A percentile compares a stretch with the other conserved stretches of the same genome.
Evolutionary conservation across 2,797 vertebrate genomes (phyloP).

Genomic region (Scleropages formosus): DNA sequence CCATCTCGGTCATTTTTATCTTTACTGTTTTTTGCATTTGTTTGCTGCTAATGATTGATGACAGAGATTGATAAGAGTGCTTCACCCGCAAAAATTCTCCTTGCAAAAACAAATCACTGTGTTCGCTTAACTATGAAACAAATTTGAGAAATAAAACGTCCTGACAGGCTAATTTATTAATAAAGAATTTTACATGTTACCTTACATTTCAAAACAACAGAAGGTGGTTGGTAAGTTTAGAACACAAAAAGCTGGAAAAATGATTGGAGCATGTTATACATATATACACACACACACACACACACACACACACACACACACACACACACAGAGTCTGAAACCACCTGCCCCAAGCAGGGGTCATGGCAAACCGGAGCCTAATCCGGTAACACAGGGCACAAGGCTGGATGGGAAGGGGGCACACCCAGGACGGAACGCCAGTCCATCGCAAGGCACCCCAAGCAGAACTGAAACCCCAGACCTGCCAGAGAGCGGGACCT

Average conservation of each 20-base stretch:
- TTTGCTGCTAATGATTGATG: background rate
- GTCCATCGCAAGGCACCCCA: too few species aligned
- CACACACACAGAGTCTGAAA: too few species aligned
- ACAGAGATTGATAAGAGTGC: background rate
- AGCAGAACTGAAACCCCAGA: too few species aligned
- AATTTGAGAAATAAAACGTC: background rate
- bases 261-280: background rate
- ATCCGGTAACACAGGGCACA: too few species aligned
- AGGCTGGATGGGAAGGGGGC: too few species aligned
- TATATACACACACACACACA: too few species aligned
- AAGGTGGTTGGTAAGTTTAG: background rate
- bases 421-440: too few species aligned
- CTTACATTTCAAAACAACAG: background rate
- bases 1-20: too few species aligned
- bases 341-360: too few species aligned
- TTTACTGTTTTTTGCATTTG: background rate
- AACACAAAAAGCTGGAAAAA: conserved; percentile 19
- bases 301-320: too few species aligned
- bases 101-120: background rate
- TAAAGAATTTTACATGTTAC: background rate
- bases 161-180: background rate
- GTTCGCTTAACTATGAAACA: background rate
- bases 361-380: too few species aligned
- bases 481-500: too few species aligned
- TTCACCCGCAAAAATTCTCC: background rate